phyloP scores from a whole-genome alignment of 2,888 invertebrate genomes.

The Thera obeliscata region DNA sequence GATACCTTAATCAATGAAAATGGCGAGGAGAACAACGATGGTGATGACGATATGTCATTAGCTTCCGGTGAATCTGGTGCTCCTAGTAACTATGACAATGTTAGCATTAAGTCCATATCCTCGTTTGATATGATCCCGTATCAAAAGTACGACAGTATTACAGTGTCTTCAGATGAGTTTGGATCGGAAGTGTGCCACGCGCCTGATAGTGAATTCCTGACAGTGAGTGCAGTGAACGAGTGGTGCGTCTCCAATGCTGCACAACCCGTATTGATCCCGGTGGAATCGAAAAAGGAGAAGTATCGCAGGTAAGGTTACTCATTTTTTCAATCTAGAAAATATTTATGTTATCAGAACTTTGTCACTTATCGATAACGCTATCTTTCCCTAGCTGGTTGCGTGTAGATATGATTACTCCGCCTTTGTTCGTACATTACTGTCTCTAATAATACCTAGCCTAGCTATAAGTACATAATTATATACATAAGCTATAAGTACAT shows the following conservation, averaged over 20 bases:
- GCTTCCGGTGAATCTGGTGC: constrained; percentile 69
- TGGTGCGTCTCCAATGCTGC: constrained; percentile 78
- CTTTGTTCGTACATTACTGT: constrained; percentile 51
- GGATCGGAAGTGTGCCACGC: constrained; percentile 81
- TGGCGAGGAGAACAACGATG: constrained; percentile 66
- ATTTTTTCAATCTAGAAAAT: constrained; percentile 63
- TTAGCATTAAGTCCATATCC: constrained; percentile 81
- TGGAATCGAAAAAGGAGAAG: constrained; percentile 81
- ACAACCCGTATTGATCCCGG: constrained; percentile 73
- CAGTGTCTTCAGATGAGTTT: constrained; percentile 80
- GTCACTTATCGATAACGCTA: constrained; percentile 69
- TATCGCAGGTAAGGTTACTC: constrained; percentile 80
- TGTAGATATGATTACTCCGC: constrained; percentile 61
- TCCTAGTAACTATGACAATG: constrained; percentile 78
- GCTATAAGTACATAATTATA: not conserved
- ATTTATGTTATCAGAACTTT: constrained; percentile 72
- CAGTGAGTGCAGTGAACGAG: constrained; percentile 82
- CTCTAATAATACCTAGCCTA: constrained; percentile 23
- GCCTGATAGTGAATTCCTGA: constrained; percentile 76
- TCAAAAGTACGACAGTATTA: constrained; percentile 80
- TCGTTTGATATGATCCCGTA: constrained; percentile 81
- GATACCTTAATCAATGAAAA: constrained; percentile 78
- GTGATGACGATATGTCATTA: constrained; percentile 65
- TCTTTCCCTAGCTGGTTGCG: constrained; percentile 55
- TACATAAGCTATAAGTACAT: no score